Conservation (phyloP, 2,888 invertebrate species). For the Chalcis sispes region DNA sequence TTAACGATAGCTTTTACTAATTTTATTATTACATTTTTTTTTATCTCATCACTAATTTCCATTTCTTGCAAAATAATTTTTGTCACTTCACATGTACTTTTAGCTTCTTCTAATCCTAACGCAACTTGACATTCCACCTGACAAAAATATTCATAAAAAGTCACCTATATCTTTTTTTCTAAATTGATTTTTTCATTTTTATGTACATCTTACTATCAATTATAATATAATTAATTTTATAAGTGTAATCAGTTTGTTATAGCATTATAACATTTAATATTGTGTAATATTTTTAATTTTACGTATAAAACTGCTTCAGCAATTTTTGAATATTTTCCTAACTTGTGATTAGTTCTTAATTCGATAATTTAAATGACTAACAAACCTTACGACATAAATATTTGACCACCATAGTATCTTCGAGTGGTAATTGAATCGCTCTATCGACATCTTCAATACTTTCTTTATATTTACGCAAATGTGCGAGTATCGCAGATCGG, state of each 20-base stretch:
- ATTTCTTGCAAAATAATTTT: conserved; percentile 18
- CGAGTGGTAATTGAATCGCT: not conserved
- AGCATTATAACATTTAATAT: too few species aligned
- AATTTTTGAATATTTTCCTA: too few species aligned
- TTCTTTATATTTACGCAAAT: conserved; percentile 27
- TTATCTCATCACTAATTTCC: conserved; percentile 5
- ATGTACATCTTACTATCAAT: too few species aligned
- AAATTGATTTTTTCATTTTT: not conserved
- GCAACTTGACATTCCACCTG: conserved; percentile 52
- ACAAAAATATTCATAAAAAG: not conserved
- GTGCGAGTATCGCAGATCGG: conserved; percentile 41
- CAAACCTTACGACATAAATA: conserved; percentile 47
- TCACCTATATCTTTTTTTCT: too few species aligned
- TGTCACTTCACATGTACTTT: conserved; percentile 34
- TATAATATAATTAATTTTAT: too few species aligned
- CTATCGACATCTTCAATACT: conserved; percentile 27
- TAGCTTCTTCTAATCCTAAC: conserved; percentile 33
- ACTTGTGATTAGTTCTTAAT: too few species aligned
- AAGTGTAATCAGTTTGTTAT: too few species aligned
- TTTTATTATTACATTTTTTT: conserved; percentile 32
- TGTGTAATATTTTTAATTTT: too few species aligned
- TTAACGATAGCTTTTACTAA: conserved; percentile 45
- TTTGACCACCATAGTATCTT: conserved; percentile 12
- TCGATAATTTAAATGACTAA: too few species aligned
- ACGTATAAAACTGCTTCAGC: too few species aligned